A percentile compares a stretch with the other conserved stretches of the same genome.
These are phyloP conservation scores for Pyrocephalus nanus DNA, from an alignment of 2,797 vertebrate genomes.

Conservation along the genomic window DNA sequence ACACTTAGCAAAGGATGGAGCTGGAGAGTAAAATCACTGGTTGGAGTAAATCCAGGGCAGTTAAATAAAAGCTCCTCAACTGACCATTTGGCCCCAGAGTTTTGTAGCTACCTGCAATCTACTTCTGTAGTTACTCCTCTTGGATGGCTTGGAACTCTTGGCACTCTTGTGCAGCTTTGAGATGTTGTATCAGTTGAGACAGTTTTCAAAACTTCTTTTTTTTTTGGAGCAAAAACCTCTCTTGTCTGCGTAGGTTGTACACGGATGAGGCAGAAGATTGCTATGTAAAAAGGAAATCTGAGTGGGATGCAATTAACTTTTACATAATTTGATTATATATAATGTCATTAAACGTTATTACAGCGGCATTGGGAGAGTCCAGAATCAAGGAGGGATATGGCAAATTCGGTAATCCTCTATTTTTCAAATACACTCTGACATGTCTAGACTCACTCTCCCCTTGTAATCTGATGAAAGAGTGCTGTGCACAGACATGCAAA, in stretches of 20 bases:
- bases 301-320: conserved; percentile 1
- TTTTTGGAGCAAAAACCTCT: neutral
- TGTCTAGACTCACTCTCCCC: conserved; percentile 20
- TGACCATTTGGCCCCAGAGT: neutral
- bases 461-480: conserved; percentile 20
- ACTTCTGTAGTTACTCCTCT: neutral
- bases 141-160: neutral
- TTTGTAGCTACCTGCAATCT: neutral
- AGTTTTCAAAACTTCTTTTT: neutral
- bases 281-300: conserved; percentile 7
- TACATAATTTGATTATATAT: neutral
- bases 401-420: conserved; percentile 30
- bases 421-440: conserved; percentile 44
- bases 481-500: conserved; percentile 30
- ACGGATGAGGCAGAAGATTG: neutral
- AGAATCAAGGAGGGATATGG: conserved; percentile 3
- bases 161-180: neutral
- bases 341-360: neutral
- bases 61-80: neutral
- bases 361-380: conserved; percentile 11
- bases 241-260: neutral
- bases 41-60: neutral
- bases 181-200: neutral
- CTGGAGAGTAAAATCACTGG: neutral
- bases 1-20: neutral